Evolutionary conservation across 2,888 invertebrate species (phyloP).

Genomic region (Perithous albicinctus): DNA sequence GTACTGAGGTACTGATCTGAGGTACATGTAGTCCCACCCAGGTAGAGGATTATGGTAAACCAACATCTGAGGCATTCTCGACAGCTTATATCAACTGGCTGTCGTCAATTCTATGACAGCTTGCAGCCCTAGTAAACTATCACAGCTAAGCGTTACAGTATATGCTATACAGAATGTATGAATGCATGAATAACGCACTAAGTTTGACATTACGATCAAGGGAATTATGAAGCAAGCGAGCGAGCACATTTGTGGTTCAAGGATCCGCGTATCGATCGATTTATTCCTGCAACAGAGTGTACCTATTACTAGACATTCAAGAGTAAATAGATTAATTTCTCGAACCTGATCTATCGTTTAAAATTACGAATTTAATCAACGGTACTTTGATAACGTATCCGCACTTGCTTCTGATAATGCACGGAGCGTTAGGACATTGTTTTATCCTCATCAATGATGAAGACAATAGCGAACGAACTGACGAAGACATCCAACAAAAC

Average conservation of each 20-base stretch:
- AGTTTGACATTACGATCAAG: constrained; percentile 50
- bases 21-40: constrained; percentile 2
- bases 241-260: constrained; percentile 54
- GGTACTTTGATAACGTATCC: constrained; percentile 21
- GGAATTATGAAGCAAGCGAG: constrained; percentile 49
- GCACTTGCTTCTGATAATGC: background rate
- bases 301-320: background rate
- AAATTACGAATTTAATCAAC: constrained; percentile 12
- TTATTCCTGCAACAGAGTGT: constrained; percentile 4
- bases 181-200: constrained; percentile 55
- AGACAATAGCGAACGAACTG: background rate
- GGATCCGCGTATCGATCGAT: constrained; percentile 41
- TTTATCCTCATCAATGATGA: background rate
- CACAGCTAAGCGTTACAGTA: background rate
- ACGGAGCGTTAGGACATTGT: background rate
- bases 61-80: constrained; percentile 50
- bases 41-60: constrained; percentile 23
- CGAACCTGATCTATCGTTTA: constrained; percentile 24
- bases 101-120: constrained; percentile 50
- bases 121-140: background rate
- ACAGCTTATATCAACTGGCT: constrained; percentile 53
- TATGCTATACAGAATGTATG: constrained; percentile 28
- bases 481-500: constrained; percentile 25
- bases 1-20: background rate
- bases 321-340: constrained; percentile 40